Percentiles rank a stretch among this genome's conserved stretches.
Conservation (phyloP, 2,888 invertebrate species). For the Lissonota sp. region DNA sequence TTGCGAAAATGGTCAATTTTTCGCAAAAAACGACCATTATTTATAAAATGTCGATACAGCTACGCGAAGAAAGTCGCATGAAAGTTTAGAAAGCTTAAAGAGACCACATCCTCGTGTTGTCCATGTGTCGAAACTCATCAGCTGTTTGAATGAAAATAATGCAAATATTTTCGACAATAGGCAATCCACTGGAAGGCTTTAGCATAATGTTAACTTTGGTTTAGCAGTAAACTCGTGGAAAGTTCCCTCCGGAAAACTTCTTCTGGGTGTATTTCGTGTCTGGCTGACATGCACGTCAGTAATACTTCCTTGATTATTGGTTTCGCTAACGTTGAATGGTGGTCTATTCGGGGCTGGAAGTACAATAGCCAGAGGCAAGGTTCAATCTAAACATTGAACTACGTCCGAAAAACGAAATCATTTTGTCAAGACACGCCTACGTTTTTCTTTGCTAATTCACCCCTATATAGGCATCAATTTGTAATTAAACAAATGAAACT, state of each 20-base stretch:
- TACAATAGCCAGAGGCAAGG: constrained; percentile 15
- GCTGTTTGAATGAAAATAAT: not conserved
- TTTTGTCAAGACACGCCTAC: constrained; percentile 30
- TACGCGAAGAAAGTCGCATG: too few relatives aligned
- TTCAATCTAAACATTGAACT: constrained; percentile 46
- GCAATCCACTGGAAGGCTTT: not conserved
- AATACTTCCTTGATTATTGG: constrained; percentile 58
- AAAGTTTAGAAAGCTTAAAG: too few relatives aligned
- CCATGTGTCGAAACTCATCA: too few relatives aligned
- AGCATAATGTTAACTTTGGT: constrained; percentile 1
- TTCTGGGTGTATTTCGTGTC: constrained; percentile 34
- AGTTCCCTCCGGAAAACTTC: constrained; percentile 5
- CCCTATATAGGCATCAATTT: constrained; percentile 19
- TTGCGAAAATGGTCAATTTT: too few relatives aligned
- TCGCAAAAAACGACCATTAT: too few relatives aligned
- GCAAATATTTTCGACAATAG: not conserved
- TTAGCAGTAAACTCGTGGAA: constrained; percentile 8
- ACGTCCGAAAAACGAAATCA: constrained; percentile 30
- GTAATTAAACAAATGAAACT: not conserved
- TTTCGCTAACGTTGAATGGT: constrained; percentile 48
- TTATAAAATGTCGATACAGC: too few relatives aligned
- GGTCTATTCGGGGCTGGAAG: constrained; percentile 40
- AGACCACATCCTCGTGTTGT: too few relatives aligned
- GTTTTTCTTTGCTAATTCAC: constrained; percentile 22
- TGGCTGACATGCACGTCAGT: constrained; percentile 34